Evolutionary conservation across 1,140 invertebrate species (phyloP).

Genomic region (Cheumatopsyche charites): DNA sequence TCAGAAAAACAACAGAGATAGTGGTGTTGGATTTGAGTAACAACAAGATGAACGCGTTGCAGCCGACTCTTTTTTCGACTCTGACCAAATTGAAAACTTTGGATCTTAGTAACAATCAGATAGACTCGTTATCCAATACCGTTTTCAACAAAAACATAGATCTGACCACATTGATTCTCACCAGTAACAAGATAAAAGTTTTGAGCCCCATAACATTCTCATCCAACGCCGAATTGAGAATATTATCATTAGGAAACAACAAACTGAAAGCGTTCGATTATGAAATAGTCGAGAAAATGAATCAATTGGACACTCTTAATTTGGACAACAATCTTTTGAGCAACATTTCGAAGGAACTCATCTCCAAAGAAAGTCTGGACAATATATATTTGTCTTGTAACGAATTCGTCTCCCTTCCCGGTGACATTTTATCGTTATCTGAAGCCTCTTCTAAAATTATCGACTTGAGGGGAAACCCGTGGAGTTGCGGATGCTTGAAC

Average conservation of each 20-base stretch:
- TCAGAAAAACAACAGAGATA: neutral
- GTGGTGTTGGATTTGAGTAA: neutral
- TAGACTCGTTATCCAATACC: neutral
- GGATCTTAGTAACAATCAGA: neutral
- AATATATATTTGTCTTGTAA: conserved; percentile 1
- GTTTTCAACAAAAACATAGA: neutral
- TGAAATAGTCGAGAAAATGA: neutral
- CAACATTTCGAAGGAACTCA: neutral
- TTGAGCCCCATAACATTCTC: neutral
- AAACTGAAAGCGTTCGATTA: neutral
- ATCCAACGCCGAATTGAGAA: neutral
- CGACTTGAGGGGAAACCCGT: neutral
- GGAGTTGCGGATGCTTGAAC: conserved; percentile 22
- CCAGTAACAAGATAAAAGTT: neutral
- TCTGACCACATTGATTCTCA: neutral
- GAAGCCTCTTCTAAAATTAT: neutral
- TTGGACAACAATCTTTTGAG: conserved; percentile 20
- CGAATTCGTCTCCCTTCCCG: neutral
- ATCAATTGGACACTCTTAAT: neutral
- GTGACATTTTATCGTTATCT: neutral
- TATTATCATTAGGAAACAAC: neutral
- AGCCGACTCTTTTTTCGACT: neutral
- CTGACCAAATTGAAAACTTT: conserved; percentile 14
- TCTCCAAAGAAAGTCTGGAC: neutral
- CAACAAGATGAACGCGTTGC: neutral